These are phyloP conservation scores for Hormaphis cornu DNA, from an alignment of 1,140 invertebrate genomes.

Conservation along the genomic window DNA sequence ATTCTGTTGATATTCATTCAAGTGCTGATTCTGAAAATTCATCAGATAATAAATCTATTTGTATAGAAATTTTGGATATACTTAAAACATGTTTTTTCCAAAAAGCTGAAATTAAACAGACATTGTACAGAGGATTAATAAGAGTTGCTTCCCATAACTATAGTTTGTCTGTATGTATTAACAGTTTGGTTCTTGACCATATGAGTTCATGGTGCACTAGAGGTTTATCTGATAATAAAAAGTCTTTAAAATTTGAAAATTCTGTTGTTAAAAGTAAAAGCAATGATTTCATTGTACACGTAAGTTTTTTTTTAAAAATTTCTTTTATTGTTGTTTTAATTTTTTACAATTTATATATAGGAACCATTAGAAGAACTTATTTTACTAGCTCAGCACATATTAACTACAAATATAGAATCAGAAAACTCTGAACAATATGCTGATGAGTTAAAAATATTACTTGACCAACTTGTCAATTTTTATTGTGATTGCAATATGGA, in stretches of 20 bases:
- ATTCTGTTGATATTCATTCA: constrained; percentile 24
- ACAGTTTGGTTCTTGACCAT: constrained; percentile 3
- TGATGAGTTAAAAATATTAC: neutral
- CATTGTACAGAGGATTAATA: constrained; percentile 13
- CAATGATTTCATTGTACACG: neutral
- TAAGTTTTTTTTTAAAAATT: neutral
- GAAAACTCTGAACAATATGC: neutral
- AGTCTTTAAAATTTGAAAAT: constrained; percentile 18
- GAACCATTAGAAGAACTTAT: constrained; percentile 11
- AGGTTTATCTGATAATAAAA: neutral
- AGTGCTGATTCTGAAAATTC: neutral
- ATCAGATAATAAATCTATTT: constrained; percentile 20
- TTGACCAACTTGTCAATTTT: neutral
- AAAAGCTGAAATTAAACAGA: constrained; percentile 17
- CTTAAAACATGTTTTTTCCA: constrained; percentile 27
- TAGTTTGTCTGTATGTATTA: neutral
- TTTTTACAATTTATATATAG: neutral
- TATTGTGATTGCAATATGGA: constrained; percentile 17
- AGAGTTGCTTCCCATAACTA: neutral
- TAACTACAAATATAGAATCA: neutral
- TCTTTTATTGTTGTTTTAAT: neutral
- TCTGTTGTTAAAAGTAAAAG: neutral
- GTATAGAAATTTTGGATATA: constrained; percentile 20
- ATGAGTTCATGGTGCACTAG: constrained; percentile 2
- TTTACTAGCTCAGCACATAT: neutral